Evolutionary conservation across 92 coral and sea anemone species (phyloP).

Genomic region (Phenganax subtilis): DNA sequence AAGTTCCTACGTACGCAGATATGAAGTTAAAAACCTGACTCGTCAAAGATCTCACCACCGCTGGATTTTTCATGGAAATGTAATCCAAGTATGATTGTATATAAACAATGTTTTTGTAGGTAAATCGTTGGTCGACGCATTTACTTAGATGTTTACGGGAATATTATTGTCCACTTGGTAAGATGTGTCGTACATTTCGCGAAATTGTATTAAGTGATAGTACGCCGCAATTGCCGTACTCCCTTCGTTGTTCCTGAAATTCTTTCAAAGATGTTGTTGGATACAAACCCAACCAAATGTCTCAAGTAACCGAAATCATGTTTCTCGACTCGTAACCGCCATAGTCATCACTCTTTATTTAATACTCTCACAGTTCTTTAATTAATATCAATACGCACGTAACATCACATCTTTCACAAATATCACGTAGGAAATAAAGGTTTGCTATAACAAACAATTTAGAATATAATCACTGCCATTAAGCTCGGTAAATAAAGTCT

Average conservation of each 20-base stretch:
- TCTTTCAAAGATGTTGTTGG: slow-evolving; percentile 30
- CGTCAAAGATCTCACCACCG: slow-evolving; percentile 48
- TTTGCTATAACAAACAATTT: no score
- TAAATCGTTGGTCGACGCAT: slow-evolving; percentile 46
- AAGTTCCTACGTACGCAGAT: slow-evolving; percentile 52
- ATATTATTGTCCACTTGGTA: slow-evolving; percentile 45
- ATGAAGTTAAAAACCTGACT: slow-evolving; percentile 50
- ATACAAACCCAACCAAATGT: no score
- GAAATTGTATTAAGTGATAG: slow-evolving; percentile 42
- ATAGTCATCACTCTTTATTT: no score
- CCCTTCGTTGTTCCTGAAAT: slow-evolving; percentile 23
- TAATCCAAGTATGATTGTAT: slow-evolving; percentile 50
- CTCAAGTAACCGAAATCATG: no score
- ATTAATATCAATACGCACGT: no score
- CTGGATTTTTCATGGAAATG: slow-evolving; percentile 42
- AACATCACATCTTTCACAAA: no score
- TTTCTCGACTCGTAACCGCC: no score
- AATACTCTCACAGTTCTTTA: no score
- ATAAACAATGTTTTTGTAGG: slow-evolving; percentile 48
- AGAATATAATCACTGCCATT: no score
- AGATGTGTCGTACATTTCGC: slow-evolving; percentile 22
- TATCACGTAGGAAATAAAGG: no score
- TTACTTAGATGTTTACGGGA: slow-evolving; percentile 50
- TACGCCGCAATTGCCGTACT: slow-evolving; percentile 40
- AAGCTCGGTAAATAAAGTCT: no score